These are phyloP conservation scores for Sussaba pulchella DNA, from an alignment of 2,888 invertebrate species.

Conservation along the genomic window DNA sequence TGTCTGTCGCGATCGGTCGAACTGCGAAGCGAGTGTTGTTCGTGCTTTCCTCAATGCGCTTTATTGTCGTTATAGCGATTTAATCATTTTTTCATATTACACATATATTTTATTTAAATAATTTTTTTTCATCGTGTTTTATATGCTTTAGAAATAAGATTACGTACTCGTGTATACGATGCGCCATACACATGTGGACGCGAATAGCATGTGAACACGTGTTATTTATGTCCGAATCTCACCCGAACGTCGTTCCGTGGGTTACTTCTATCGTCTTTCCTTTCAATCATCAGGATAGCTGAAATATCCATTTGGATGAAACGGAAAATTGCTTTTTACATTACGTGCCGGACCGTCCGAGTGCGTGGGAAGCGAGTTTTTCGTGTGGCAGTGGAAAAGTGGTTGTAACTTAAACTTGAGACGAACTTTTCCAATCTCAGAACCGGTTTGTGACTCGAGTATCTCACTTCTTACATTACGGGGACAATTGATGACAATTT, in stretches of 20 bases:
- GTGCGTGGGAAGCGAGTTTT: constrained; percentile 6
- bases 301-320: constrained; percentile 7
- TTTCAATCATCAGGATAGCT: constrained; percentile 4
- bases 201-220: constrained; percentile 54
- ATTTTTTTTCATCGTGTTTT: background rate
- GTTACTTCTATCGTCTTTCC: constrained; percentile 22
- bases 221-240: constrained; percentile 53
- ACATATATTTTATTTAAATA: background rate
- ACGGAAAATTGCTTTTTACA: constrained; percentile 23
- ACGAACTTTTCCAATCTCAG: background rate
- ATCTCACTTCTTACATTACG: too few species aligned
- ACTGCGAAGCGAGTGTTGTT: constrained; percentile 58
- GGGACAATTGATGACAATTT: too few species aligned
- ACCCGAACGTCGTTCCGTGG: constrained; percentile 22
- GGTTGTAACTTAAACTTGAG: background rate
- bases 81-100: constrained; percentile 12
- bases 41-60: constrained; percentile 63
- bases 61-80: constrained; percentile 52
- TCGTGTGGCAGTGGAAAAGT: constrained; percentile 26
- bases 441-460: too few species aligned
- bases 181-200: constrained; percentile 33
- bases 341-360: background rate
- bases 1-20: constrained; percentile 54
- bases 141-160: constrained; percentile 9
- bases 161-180: constrained; percentile 10